Evolutionary conservation across 2,113 vertebrate genomes (phyloP).

Genomic region (Trinectes maculatus): DNA sequence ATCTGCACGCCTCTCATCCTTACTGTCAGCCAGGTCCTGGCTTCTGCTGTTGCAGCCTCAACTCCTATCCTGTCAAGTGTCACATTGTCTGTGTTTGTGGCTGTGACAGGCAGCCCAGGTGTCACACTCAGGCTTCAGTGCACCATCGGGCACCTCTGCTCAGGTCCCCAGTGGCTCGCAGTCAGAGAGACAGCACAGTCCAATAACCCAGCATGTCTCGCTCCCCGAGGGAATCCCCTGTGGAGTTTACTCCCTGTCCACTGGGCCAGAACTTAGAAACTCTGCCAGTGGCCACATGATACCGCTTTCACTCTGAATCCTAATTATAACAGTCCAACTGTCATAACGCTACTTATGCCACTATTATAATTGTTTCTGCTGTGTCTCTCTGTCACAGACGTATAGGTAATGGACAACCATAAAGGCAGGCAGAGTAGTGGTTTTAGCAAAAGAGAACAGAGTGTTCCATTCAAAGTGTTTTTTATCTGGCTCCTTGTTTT

Average conservation of each 20-base stretch:
- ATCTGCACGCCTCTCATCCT: constrained; percentile 72
- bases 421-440: too few relatives aligned
- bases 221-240: constrained; percentile 67
- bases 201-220: constrained; percentile 69
- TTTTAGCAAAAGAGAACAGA: not conserved
- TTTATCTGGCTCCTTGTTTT: too few relatives aligned
- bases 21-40: constrained; percentile 74
- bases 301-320: constrained; percentile 66
- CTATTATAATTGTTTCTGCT: constrained; percentile 21
- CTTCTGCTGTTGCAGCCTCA: constrained; percentile 72
- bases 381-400: constrained; percentile 7
- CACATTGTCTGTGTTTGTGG: constrained; percentile 77
- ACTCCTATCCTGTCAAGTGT: constrained; percentile 78
- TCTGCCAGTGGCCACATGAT: constrained; percentile 65
- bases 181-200: constrained; percentile 74
- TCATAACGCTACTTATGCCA: constrained; percentile 23
- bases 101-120: constrained; percentile 81
- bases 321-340: constrained; percentile 60
- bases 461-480: too few relatives aligned
- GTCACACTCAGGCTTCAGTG: constrained; percentile 81
- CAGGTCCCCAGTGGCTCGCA: constrained; percentile 72
- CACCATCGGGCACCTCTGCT: constrained; percentile 72
- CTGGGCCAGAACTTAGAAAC: constrained; percentile 74
- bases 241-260: constrained; percentile 71
- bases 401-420: too few relatives aligned